Conservation (phyloP, 1,140 invertebrate genomes). For the Brachionus plicatilis region DNA sequence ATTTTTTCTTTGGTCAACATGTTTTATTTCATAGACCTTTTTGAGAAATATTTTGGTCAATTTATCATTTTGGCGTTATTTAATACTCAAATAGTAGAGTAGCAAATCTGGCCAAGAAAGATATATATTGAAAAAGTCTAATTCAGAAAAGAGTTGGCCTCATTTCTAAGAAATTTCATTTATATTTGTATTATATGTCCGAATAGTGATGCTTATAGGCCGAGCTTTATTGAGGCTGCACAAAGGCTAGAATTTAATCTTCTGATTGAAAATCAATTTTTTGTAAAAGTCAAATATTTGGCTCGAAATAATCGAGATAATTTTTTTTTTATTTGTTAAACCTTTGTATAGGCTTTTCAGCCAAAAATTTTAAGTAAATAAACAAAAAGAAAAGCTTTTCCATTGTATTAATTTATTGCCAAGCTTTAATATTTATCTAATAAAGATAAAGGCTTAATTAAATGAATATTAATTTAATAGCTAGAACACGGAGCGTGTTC, state of each 20-base stretch:
- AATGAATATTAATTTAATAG: neutral
- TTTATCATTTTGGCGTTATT: neutral
- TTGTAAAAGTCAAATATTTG: neutral
- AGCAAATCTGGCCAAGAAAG: neutral
- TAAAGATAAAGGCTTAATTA: neutral
- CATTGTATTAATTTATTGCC: neutral
- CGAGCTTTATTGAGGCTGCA: neutral
- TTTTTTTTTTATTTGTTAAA: neutral
- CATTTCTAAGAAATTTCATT: neutral
- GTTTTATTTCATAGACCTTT: neutral
- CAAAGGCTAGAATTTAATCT: neutral
- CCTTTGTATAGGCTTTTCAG: neutral
- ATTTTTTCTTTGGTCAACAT: neutral
- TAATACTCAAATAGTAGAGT: neutral
- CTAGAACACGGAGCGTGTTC: neutral
- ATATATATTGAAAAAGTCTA: neutral
- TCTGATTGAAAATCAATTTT: neutral
- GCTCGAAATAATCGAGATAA: neutral
- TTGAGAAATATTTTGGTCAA: neutral
- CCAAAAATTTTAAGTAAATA: neutral
- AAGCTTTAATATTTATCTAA: neutral
- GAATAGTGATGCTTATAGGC: neutral
- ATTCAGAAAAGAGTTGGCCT: neutral
- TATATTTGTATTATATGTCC: neutral
- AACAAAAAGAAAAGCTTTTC: neutral